Percentiles rank a stretch among this genome's conserved stretches.
Evolutionary conservation across 1,140 invertebrate genomes (phyloP).

Genomic region (Leptoteleia sp.): DNA sequence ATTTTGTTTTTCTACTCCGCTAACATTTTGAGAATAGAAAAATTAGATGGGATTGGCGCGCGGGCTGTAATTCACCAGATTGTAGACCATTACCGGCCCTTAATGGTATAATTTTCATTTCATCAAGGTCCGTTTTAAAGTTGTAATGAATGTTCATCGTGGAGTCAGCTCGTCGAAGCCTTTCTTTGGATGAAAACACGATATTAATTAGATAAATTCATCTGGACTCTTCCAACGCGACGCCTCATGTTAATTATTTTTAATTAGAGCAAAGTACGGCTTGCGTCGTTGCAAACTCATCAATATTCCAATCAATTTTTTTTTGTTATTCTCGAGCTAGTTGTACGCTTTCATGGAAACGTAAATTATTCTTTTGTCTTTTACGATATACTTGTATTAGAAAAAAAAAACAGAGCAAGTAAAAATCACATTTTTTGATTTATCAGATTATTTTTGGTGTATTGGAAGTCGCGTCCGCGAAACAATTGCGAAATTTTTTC

Average conservation of each 20-base stretch:
- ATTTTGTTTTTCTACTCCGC: slow-evolving; percentile 49
- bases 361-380: not conserved
- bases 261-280: slow-evolving; percentile 30
- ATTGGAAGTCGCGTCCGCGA: slow-evolving; percentile 4
- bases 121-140: slow-evolving; percentile 46
- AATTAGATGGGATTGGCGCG: slow-evolving; percentile 35
- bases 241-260: slow-evolving; percentile 40
- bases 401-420: not conserved
- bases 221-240: not conserved
- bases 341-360: slow-evolving; percentile 2
- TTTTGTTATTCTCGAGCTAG: not conserved
- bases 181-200: slow-evolving; percentile 43
- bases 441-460: slow-evolving; percentile 32
- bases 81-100: slow-evolving; percentile 36
- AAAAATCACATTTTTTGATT: slow-evolving; percentile 10
- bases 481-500: slow-evolving; percentile 45
- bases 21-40: slow-evolving; percentile 44
- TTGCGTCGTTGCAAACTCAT: not conserved
- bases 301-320: slow-evolving; percentile 37
- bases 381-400: not conserved
- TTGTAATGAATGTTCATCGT: slow-evolving; percentile 59
- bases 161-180: not conserved
- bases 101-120: slow-evolving; percentile 58
- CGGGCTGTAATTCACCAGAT: slow-evolving; percentile 37
- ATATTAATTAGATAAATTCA: slow-evolving; percentile 45